These are phyloP conservation scores for Etheostoma spectabile DNA, from an alignment of 2,113 vertebrate species.

Conservation along the genomic window DNA sequence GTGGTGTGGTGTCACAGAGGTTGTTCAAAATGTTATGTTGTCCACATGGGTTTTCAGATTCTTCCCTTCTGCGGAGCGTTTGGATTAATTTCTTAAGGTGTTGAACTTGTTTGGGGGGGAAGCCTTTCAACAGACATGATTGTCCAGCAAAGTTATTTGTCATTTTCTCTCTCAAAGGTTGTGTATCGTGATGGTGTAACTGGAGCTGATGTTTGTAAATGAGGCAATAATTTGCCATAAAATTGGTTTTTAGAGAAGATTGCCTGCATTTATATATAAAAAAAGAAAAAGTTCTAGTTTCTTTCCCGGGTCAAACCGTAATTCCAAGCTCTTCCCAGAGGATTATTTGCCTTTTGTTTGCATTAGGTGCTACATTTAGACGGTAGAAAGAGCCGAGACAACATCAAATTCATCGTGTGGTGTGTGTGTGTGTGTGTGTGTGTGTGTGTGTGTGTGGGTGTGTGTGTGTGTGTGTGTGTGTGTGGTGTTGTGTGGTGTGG, in stretches of 20 bases:
- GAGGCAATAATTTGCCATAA: conserved; percentile 72
- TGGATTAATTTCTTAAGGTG: conserved; percentile 32
- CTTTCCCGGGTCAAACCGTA: conserved; percentile 45
- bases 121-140: conserved; percentile 64
- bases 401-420: conserved; percentile 38
- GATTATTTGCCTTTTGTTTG: conserved; percentile 61
- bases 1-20: conserved; percentile 46
- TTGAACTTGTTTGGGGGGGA: conserved; percentile 47
- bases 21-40: conserved; percentile 37
- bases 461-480: not conserved
- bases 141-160: conserved; percentile 58
- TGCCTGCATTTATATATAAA: conserved; percentile 29
- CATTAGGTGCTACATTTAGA: conserved; percentile 71
- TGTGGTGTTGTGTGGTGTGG: too few relatives aligned
- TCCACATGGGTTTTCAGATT: conserved; percentile 60
- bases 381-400: conserved; percentile 42
- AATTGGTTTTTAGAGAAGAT: conserved; percentile 68
- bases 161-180: conserved; percentile 42
- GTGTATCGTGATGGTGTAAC: conserved; percentile 55
- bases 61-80: conserved; percentile 17
- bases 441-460: too few relatives aligned
- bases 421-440: too few relatives aligned
- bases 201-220: conserved; percentile 73
- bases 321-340: conserved; percentile 37
- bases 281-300: conserved; percentile 19